Evolutionary conservation across 2,113 vertebrate genomes (phyloP), one percentile per base, ranked within the genome.

Genomic region (Pomatostomus ruficeps): DNA sequence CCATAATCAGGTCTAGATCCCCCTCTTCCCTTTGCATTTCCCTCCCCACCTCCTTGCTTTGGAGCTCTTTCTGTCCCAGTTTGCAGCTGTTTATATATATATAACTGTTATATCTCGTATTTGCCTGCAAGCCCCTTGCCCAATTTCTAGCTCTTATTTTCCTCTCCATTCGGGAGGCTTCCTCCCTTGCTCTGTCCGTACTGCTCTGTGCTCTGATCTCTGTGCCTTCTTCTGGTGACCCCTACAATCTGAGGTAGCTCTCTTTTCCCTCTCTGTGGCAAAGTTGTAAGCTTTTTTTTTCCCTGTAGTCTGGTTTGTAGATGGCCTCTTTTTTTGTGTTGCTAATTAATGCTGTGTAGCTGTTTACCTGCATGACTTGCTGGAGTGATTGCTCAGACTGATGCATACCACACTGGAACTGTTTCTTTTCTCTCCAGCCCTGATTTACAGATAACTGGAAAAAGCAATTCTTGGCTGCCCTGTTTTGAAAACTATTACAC

Each of bases 401-500:
- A 66, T 86, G 82, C 72, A 66, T 82, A 75, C 75, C 91, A 72
- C 16, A 5, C 42, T 72, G 43, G 73, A 73, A 78, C 65, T 67
- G 52, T 79, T 91, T 80, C 55, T 93, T 78, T 57, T 89, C 73
- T 92, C 35, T 92, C 59, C 68, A 88, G 7, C 26, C 71, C 52
- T 94, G 89, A 93, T 96, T 93, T 96, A 83, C 88, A 89, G 81
- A 80, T 90, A 96, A 88, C 59, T 66, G 55, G 43, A 95, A 73
- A 80, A 63, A 71, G 73, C 66, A 91, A 54, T 94, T 78, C 54
- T 94, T 94, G 87, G 54, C 86, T 96, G 61, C 26, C 36, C 61
- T 93, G 72, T 88, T 96, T 91, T 95, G 76, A 96, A 77, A 94
- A 89, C 66, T 62, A 7, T 46, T 94, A 52, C 9, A 15, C 86